Conservation (phyloP, 23 tunicate genomes). For the Phallusia fumigata region DNA sequence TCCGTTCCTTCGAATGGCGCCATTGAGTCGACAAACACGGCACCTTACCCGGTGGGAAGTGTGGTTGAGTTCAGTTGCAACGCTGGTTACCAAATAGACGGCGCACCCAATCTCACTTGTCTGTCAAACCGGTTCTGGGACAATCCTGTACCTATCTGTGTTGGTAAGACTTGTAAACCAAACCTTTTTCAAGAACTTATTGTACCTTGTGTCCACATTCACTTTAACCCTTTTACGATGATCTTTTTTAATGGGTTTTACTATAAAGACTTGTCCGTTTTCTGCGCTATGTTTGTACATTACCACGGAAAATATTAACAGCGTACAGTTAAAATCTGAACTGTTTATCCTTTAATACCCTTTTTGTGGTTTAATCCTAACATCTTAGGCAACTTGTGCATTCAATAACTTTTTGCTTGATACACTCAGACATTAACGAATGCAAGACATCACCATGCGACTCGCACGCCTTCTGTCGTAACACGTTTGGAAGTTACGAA, state of each 20-base stretch:
- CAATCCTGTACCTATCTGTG: background rate
- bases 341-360: background rate
- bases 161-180: background rate
- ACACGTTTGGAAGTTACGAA: slow-evolving; percentile 8
- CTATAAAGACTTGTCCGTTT: too few relatives aligned
- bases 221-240: too few relatives aligned
- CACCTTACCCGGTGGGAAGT: slow-evolving; percentile 12
- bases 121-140: slow-evolving; percentile 16
- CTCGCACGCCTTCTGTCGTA: slow-evolving; percentile 10
- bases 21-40: background rate
- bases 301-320: too few relatives aligned
- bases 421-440: background rate
- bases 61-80: background rate
- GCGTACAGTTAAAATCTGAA: too few relatives aligned
- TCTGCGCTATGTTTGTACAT: too few relatives aligned
- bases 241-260: too few relatives aligned
- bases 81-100: background rate
- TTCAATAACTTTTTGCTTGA: too few relatives aligned
- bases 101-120: background rate
- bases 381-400: too few relatives aligned
- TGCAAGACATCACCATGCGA: slow-evolving; percentile 3
- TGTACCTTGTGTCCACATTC: too few relatives aligned
- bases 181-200: too few relatives aligned
- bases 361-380: background rate
- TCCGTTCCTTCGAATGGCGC: slow-evolving; percentile 19